Evolutionary conservation across 2,888 invertebrate species (phyloP).

Genomic region (Brassicogethes aeneus): DNA sequence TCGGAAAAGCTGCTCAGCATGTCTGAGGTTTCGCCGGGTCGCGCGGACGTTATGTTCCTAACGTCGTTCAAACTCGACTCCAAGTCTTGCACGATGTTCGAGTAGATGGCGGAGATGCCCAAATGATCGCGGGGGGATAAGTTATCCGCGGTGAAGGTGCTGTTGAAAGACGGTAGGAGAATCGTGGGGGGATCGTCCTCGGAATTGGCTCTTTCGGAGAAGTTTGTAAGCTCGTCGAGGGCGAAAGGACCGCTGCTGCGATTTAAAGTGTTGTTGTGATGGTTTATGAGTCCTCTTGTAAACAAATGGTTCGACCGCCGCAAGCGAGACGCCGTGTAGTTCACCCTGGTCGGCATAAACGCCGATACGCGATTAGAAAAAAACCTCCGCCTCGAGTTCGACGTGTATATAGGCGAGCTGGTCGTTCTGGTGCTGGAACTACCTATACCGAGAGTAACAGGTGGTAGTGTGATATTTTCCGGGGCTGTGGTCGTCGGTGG

Average conservation of each 20-base stretch:
- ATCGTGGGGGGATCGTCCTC: slow-evolving; percentile 27
- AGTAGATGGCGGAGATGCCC: slow-evolving; percentile 35
- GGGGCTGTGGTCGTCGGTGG: slow-evolving; percentile 6
- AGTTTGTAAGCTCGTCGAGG: slow-evolving; percentile 36
- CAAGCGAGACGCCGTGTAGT: slow-evolving; percentile 22
- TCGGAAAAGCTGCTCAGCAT: slow-evolving; percentile 37
- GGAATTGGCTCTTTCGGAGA: slow-evolving; percentile 32
- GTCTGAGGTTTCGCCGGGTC: slow-evolving; percentile 33
- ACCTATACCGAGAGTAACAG: slow-evolving; percentile 12
- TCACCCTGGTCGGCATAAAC: slow-evolving; percentile 33
- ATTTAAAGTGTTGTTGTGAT: slow-evolving; percentile 10
- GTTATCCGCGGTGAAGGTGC: slow-evolving; percentile 20
- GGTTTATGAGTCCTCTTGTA: slow-evolving; percentile 4
- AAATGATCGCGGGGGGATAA: slow-evolving; percentile 16
- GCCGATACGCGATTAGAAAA: slow-evolving; percentile 32
- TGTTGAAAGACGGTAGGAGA: slow-evolving; percentile 6
- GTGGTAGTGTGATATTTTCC: slow-evolving; percentile 6
- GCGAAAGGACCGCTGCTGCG: slow-evolving; percentile 18
- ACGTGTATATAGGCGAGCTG: slow-evolving; percentile 24
- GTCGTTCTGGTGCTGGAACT: slow-evolving; percentile 18
- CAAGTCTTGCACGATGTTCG: slow-evolving; percentile 36
- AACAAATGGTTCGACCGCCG: slow-evolving; percentile 18
- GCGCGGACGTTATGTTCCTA: slow-evolving; percentile 28
- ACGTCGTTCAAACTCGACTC: slow-evolving; percentile 36
- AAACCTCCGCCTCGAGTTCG: slow-evolving; percentile 25